These are phyloP conservation scores for Eunapius fragilis DNA, from an alignment of 37 sponge, comb jelly and placozoan genomes.

Conservation along the genomic window DNA sequence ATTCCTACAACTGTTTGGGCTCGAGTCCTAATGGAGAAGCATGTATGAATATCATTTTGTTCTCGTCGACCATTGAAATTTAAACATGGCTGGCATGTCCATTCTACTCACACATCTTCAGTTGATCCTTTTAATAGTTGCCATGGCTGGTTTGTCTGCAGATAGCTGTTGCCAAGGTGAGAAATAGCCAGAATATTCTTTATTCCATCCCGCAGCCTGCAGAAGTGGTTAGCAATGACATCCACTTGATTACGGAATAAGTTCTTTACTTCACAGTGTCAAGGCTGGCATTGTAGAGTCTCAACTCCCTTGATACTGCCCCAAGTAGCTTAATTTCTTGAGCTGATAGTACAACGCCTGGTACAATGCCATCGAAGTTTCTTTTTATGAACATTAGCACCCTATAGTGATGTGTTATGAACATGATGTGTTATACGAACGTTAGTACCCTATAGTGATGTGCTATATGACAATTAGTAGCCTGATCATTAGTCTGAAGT, in stretches of 20 bases:
- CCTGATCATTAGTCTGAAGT: too few species aligned
- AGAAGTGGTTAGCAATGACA: too few species aligned
- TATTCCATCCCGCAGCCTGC: slow-evolving; percentile 86
- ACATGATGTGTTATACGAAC: slow-evolving; percentile 83
- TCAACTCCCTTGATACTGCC: slow-evolving; percentile 72
- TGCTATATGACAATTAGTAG: slow-evolving; percentile 71
- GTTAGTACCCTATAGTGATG: slow-evolving; percentile 53
- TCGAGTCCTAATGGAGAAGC: too few species aligned
- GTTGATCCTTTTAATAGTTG: slow-evolving; percentile 77
- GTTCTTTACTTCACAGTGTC: slow-evolving; percentile 36
- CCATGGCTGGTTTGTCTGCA: slow-evolving; percentile 93
- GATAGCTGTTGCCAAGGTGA: slow-evolving; percentile 87
- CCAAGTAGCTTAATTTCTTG: slow-evolving; percentile 75
- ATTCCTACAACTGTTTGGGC: slow-evolving; percentile 87
- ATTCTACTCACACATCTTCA: slow-evolving; percentile 68
- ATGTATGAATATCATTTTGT: too few species aligned
- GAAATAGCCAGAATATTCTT: slow-evolving; percentile 86
- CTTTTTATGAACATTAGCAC: slow-evolving; percentile 75
- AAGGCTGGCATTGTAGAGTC: slow-evolving; percentile 60
- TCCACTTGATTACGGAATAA: background rate
- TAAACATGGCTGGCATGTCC: too few species aligned
- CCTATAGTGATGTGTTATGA: too few species aligned
- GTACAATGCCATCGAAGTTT: slow-evolving; percentile 7
- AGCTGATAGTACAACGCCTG: background rate
- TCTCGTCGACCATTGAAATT: too few species aligned